A percentile compares a stretch with the other conserved stretches of the same genome.
These are phyloP conservation scores for Nannobrachium achirus DNA, from an alignment of 2,113 vertebrate species.

Conservation along the genomic window DNA sequence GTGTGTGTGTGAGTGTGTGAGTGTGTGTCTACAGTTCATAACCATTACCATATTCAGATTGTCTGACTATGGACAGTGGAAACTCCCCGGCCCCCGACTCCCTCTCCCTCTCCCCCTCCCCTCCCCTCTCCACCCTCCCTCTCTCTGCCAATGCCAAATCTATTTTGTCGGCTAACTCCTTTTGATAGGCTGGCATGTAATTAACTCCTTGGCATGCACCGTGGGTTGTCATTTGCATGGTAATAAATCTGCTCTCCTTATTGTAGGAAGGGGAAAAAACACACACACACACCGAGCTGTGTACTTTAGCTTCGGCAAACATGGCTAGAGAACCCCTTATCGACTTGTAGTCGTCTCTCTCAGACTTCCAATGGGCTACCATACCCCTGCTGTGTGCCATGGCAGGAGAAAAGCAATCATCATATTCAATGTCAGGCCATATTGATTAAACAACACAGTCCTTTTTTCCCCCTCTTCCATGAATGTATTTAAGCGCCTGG, in stretches of 20 bases:
- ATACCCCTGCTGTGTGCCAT: constrained; percentile 16
- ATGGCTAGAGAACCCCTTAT: constrained; percentile 37
- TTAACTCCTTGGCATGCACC: constrained; percentile 70
- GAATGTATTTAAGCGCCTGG: constrained; percentile 56
- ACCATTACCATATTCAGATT: constrained; percentile 36
- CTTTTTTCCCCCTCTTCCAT: constrained; percentile 36
- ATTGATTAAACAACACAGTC: constrained; percentile 57
- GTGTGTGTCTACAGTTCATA: constrained; percentile 39
- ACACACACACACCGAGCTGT: constrained; percentile 19
- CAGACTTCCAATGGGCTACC: too few species aligned
- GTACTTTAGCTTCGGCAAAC: constrained; percentile 57
- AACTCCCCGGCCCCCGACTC: constrained; percentile 10
- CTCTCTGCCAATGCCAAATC: constrained; percentile 65
- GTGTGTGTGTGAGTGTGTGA: not conserved
- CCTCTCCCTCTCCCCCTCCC: not conserved
- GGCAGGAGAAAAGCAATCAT: constrained; percentile 34
- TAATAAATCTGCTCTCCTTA: constrained; percentile 69
- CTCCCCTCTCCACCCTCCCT: constrained; percentile 18
- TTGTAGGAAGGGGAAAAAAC: constrained; percentile 49
- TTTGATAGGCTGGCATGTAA: constrained; percentile 73
- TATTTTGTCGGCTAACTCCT: constrained; percentile 69
- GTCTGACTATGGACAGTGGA: constrained; percentile 19
- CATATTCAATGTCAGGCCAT: constrained; percentile 44
- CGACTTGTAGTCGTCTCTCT: constrained; percentile 11
- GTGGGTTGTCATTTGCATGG: constrained; percentile 75